Evolutionary conservation across 2,113 vertebrate species (phyloP).

Genomic region (Cinclus cinclus): DNA sequence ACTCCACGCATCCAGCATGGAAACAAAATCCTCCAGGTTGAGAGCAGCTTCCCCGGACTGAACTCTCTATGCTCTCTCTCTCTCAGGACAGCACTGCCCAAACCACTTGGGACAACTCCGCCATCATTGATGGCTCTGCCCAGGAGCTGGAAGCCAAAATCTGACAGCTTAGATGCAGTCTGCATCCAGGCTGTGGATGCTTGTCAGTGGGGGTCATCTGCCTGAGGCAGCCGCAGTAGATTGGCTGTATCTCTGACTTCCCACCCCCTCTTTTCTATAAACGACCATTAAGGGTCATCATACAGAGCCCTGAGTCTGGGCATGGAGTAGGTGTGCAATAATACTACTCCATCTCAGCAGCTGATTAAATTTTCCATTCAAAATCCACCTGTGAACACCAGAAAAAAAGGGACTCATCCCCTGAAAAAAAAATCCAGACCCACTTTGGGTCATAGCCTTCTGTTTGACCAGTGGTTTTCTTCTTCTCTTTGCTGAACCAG

Average conservation of each 20-base stretch:
- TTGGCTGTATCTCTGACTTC: neutral
- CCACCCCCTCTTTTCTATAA: neutral
- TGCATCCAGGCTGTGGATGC: accelerated
- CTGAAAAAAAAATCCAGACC: neutral
- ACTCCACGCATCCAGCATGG: accelerated
- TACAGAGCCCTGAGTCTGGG: neutral
- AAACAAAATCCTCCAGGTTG: neutral
- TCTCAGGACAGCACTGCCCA: neutral
- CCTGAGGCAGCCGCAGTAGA: neutral
- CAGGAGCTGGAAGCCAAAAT: neutral
- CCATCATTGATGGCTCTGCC: accelerated
- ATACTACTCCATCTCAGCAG: neutral
- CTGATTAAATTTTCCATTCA: neutral
- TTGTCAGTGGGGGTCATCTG: neutral
- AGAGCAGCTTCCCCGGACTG: neutral
- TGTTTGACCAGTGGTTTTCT: neutral
- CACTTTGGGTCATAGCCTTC: neutral
- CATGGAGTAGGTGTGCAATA: neutral
- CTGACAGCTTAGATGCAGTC: neutral
- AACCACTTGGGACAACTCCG: accelerated
- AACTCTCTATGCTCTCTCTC: neutral
- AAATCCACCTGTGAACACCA: neutral
- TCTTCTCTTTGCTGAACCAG: neutral
- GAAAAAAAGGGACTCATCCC: neutral
- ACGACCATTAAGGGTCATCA: neutral